A percentile compares a stretch with the other conserved stretches of the same genome.
Conservation (phyloP, 2,888 invertebrate species). For the Drosophila histrio region DNA sequence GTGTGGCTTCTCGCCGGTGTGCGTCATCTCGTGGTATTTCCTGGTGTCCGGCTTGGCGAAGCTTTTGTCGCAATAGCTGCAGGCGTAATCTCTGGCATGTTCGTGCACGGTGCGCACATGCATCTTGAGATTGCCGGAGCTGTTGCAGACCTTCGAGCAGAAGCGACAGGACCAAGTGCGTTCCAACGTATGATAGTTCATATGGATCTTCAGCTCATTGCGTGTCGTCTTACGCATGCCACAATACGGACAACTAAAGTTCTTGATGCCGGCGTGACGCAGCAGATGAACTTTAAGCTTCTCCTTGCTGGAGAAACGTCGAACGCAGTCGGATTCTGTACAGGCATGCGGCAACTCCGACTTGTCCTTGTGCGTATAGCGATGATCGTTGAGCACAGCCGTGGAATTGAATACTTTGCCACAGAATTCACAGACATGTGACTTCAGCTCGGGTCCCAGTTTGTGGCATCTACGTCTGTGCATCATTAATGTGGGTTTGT, state of each 20-base stretch:
- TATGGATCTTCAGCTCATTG: slow-evolving; percentile 79
- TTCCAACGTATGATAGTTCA: slow-evolving; percentile 81
- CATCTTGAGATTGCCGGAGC: slow-evolving; percentile 75
- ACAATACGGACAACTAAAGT: slow-evolving; percentile 79
- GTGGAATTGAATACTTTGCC: slow-evolving; percentile 75
- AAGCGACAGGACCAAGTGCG: slow-evolving; percentile 76
- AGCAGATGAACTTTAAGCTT: slow-evolving; percentile 80
- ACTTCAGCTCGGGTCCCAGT: slow-evolving; percentile 66
- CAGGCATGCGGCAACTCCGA: slow-evolving; percentile 74
- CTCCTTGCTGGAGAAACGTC: slow-evolving; percentile 72
- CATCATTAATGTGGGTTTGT: slow-evolving; percentile 70
- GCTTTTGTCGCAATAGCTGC: slow-evolving; percentile 74
- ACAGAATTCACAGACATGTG: slow-evolving; percentile 79
- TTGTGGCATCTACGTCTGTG: slow-evolving; percentile 73
- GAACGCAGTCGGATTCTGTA: slow-evolving; percentile 55
- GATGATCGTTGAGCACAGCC: slow-evolving; percentile 74
- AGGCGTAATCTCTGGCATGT: slow-evolving; percentile 74
- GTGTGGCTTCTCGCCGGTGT: slow-evolving; percentile 82
- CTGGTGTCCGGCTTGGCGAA: slow-evolving; percentile 81
- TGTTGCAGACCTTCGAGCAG: slow-evolving; percentile 79
- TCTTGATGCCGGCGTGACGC: slow-evolving; percentile 82
- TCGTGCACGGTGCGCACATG: slow-evolving; percentile 80
- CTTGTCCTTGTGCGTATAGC: slow-evolving; percentile 73
- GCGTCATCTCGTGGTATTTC: slow-evolving; percentile 82
- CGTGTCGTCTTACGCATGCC: slow-evolving; percentile 80